Base-by-base conservation (phyloP, 2,888 invertebrate species). In the Pollenia griseotomentosa region DNA sequence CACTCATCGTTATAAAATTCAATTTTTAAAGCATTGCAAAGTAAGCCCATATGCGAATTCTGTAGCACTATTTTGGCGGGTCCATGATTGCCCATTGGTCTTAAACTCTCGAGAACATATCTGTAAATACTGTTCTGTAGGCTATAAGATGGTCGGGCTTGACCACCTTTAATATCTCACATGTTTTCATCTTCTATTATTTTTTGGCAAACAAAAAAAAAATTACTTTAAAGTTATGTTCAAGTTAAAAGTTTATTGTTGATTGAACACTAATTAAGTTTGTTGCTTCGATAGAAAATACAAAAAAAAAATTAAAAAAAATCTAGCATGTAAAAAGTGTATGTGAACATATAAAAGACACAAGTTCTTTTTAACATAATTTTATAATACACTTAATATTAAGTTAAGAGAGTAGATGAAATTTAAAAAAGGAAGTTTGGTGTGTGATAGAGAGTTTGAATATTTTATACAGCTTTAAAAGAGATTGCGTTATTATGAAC, bases 251-350 rank as follows among this genome's bases (percentile, higher is more conserved):
- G 91, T 91, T 92, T 92, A 92, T 92, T 92, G 92, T 92, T 92
- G 92, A 92, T 92, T 92, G 92, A 92, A 92, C 92, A 92, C 92
- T 92, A 92, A 92, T 92, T 92, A 92, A 92, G 92, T 92, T 92
- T 90, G 84, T 86, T 86, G 80, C 87, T 85, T 75, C 85, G 71
- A 82, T 77, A 78, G 66, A 48, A 70, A 71, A 23, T 66, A 51
- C 48, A 51, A 46, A 53, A 16, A 74, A 7, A 40, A 70, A 6
- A n/a, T n/a, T 11, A 63, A n/a, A 68, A 23, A 42, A 66, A 74
- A 46, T 3, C 4, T n/a, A 12, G 12, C 42, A 19, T 8, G 23
- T 8, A n/a, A 66, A 59, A 42, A 42, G 55, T 59, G 53, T 16
- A 1, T 16, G 6, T 19, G 19, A 11, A 3, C 66, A 79, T 55